Evolutionary conservation across 2,888 invertebrate species (phyloP), one percentile per base, ranked within the genome.

Genomic region (Bombyx huttoni): DNA sequence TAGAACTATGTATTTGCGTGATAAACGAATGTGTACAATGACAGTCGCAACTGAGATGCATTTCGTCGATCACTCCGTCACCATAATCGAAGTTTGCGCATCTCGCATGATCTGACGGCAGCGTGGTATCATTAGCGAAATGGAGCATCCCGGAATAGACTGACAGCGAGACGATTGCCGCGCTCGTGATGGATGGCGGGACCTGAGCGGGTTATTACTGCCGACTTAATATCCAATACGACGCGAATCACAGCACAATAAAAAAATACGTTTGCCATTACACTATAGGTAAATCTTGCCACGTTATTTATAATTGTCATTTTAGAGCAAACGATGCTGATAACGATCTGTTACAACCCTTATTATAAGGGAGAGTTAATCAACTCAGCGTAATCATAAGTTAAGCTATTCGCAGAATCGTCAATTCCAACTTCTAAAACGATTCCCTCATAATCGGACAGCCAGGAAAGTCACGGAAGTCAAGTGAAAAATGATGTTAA

Each of bases 111-210:
- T 75, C 71, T 68, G 68, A 70, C 67, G 67, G 66, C 69, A 68
- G 68, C 66, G 73, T 61, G 69, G 72, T 78, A 82, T 86, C 85
- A 86, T 87, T 86, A 86, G 86, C 81, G 81, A 85, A 84, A 80
- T 78, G 78, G 77, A 81, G 73, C 81, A 81, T 78, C 84, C 81
- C 79, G 83, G 85, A 86, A 86, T 86, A 86, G 82, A 81, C 75
- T 81, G 84, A 82, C 86, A 82, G 81, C 78, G 81, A 75, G 80
- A 82, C 82, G 83, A 84, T 85, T 84, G 82, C 83, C 78, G 67
- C 73, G 76, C 68, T 68, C 69, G 78, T 85, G 86, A 86, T 86
- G 84, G 85, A 86, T 86, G 83, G 72, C 78, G 69, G 71, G 70
- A 71, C 70, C 63, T 61, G 63, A 64, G 63, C 63, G 70, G 71